Evolutionary conservation across 2,888 invertebrate genomes (phyloP).

Genomic region (Bimastos eiseni): DNA sequence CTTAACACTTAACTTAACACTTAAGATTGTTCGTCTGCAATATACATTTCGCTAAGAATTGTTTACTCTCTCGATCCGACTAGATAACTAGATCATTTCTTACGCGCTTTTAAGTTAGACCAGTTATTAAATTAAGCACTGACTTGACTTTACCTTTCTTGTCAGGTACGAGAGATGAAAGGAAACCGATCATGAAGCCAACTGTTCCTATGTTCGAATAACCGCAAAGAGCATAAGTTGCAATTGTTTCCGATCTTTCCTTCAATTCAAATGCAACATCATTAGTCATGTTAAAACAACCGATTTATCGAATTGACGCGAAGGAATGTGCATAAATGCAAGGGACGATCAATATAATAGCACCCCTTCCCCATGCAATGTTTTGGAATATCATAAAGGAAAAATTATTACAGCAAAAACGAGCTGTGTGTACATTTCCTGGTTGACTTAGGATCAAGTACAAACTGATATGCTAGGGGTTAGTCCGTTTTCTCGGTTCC

Average conservation of each 20-base stretch:
- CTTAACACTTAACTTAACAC: no score
- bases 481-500: conserved; percentile 43
- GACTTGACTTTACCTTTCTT: conserved; percentile 32
- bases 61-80: no score
- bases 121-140: no score
- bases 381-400: no score
- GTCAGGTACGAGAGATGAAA: conserved; percentile 43
- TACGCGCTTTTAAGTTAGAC: background rate
- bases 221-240: conserved; percentile 42
- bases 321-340: no score
- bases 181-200: conserved; percentile 43
- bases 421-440: background rate
- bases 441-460: background rate
- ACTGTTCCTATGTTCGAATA: conserved; percentile 46
- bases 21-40: no score
- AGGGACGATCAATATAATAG: no score
- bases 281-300: background rate
- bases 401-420: background rate
- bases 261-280: conserved; percentile 18
- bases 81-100: no score
- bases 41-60: no score
- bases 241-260: conserved; percentile 40
- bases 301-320: background rate
- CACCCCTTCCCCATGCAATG: no score
- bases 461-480: conserved; percentile 38